Evolutionary conservation across 2,888 invertebrate genomes (phyloP).

Genomic region (Melieria omissa): DNA sequence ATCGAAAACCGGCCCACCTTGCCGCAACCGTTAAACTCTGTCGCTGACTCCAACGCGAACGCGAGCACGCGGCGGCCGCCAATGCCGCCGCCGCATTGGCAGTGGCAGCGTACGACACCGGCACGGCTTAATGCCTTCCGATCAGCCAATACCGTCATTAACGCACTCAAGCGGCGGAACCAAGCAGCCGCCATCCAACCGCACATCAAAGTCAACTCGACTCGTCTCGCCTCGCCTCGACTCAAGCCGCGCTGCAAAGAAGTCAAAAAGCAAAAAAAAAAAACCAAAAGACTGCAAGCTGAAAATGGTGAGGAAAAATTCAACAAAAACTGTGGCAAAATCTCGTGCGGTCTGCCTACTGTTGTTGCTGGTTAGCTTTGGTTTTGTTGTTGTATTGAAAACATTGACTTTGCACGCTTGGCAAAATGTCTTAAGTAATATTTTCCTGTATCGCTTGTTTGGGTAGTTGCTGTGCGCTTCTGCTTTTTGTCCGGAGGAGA

Average conservation of each 20-base stretch:
- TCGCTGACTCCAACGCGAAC: neutral
- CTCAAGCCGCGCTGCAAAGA: slow-evolving; percentile 17
- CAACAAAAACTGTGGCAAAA: slow-evolving; percentile 18
- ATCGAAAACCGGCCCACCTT: neutral
- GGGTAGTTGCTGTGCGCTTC: neutral
- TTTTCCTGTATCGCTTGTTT: slow-evolving; percentile 38
- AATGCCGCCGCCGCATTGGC: neutral
- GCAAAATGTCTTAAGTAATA: slow-evolving; percentile 43
- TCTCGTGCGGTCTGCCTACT: neutral
- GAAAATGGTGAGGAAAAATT: slow-evolving; percentile 19
- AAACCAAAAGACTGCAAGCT: neutral
- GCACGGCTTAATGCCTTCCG: slow-evolving; percentile 48
- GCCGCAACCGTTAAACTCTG: neutral
- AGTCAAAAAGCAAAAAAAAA: neutral
- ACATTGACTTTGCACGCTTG: slow-evolving; percentile 49
- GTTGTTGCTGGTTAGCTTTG: slow-evolving; percentile 13
- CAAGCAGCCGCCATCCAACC: slow-evolving; percentile 29
- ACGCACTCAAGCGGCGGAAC: slow-evolving; percentile 47
- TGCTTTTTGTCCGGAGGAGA: neutral
- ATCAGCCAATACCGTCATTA: slow-evolving; percentile 50
- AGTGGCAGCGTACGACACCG: slow-evolving; percentile 30
- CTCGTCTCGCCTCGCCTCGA: slow-evolving; percentile 1
- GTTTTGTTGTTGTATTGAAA: slow-evolving; percentile 31
- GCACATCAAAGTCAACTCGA: slow-evolving; percentile 17
- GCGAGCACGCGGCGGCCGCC: neutral